Base-by-base conservation (phyloP, 1,140 invertebrate species). In the Bactericera cockerelli region DNA sequence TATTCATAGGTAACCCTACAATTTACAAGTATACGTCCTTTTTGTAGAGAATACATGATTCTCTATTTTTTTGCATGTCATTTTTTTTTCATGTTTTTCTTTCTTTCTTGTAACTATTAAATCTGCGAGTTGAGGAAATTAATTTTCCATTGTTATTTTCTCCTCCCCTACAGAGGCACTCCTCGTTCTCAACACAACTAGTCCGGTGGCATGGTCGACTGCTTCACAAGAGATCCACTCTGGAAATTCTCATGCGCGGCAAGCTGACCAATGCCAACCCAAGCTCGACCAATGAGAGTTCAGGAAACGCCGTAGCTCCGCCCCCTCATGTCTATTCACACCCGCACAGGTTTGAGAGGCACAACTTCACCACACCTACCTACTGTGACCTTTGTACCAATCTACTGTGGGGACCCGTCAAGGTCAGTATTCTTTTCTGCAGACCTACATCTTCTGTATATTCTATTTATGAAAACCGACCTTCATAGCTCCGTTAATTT, bases 381-480 rank as follows among this genome's bases (percentile, higher is more conserved):
- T 84, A 90, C 69, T 98, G 93, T 73, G 90, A 93, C 73, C 81
- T 85, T 66, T 96, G 93, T 74, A 81, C 81, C 2, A 87, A 87
- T 69, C 76, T 95, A 24, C 75, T 97, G 25, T 95, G 92, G 90
- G 91, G 89, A 6, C 86, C 92, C n/a, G 87, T 93, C n/a, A 87
- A 87, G 73, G 81, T 79, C 68, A 60, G 53, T 65, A 53, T n/a
- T n/a, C n/a, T n/a, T n/a, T n/a, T n/a, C n/a, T n/a, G n/a, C n/a
- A n/a, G n/a, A n/a, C n/a, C n/a, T n/a, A n/a, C n/a, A n/a, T n/a
- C n/a, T n/a, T n/a, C n/a, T n/a, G n/a, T n/a, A n/a, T n/a, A n/a
- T n/a, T n/a, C n/a, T n/a, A n/a, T n/a, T n/a, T n/a, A n/a, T n/a
- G n/a, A n/a, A n/a, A n/a, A n/a, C n/a, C n/a, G n/a, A n/a, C n/a